Percentiles rank a stretch among this genome's conserved stretches.
phyloP scores from a whole-genome alignment of 2,888 invertebrate genomes.

The Yponomeuta plumbellus region DNA sequence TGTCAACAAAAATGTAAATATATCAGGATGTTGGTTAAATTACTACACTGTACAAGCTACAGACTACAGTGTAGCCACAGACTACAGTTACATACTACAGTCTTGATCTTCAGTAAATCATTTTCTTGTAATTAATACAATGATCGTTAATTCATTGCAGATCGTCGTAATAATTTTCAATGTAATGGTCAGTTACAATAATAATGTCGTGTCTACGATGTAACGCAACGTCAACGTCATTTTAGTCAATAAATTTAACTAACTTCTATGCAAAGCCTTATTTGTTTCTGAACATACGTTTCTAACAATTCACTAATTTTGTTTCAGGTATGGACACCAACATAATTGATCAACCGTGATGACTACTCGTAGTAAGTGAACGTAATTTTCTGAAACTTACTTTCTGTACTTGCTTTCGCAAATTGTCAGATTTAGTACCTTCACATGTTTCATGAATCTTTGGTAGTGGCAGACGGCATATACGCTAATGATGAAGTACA shows the following conservation, averaged over 20 bases:
- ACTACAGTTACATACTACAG: too few relatives aligned
- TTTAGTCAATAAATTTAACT: not conserved
- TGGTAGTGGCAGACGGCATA: too few relatives aligned
- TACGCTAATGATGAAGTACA: too few relatives aligned
- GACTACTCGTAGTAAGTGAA: not conserved
- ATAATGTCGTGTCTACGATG: not conserved
- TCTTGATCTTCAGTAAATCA: too few relatives aligned
- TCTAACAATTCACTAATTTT: not conserved
- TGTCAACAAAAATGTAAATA: not conserved
- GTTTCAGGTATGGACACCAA: not conserved
- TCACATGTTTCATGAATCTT: too few relatives aligned
- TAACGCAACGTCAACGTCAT: not conserved
- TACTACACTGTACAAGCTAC: too few relatives aligned
- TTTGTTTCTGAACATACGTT: not conserved
- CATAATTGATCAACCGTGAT: not conserved
- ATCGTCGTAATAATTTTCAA: not conserved
- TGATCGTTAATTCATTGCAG: not conserved
- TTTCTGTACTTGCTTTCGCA: too few relatives aligned
- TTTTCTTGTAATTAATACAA: not conserved
- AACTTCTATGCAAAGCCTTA: not conserved
- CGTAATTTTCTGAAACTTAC: not conserved
- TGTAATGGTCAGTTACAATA: conserved; percentile 13
- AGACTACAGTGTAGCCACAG: too few relatives aligned
- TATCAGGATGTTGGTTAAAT: too few relatives aligned
- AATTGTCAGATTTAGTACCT: too few relatives aligned